These are phyloP conservation scores for Hyposmocoma kahamanoa DNA, from an alignment of 1,140 invertebrate species.

Conservation along the genomic window DNA sequence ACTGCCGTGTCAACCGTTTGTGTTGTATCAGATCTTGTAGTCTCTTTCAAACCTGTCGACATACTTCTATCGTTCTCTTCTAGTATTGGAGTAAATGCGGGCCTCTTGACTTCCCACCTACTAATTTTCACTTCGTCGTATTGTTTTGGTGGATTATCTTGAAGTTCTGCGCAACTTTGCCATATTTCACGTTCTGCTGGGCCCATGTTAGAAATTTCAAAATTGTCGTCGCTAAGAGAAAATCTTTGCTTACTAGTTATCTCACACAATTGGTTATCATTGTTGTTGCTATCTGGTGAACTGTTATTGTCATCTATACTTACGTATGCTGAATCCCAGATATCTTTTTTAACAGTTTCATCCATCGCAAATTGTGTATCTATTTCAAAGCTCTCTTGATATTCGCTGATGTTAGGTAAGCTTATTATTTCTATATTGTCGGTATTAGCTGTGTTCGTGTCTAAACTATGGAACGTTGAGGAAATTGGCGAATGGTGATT, in stretches of 20 bases:
- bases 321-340: constrained; percentile 71
- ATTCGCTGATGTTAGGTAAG: constrained; percentile 10
- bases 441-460: constrained; percentile 20
- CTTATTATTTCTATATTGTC: constrained; percentile 17
- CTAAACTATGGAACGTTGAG: constrained; percentile 28
- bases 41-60: constrained; percentile 36
- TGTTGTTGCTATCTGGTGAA: constrained; percentile 54
- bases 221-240: constrained; percentile 32
- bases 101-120: constrained; percentile 41
- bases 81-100: constrained; percentile 51
- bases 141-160: constrained; percentile 15
- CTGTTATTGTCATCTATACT: constrained; percentile 68
- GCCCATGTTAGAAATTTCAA: constrained; percentile 39
- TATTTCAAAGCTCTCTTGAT: constrained; percentile 15
- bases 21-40: constrained; percentile 14
- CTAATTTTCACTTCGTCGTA: constrained; percentile 29
- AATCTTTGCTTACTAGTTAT: constrained; percentile 38
- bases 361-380: constrained; percentile 11
- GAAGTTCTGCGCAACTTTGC: constrained; percentile 43
- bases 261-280: constrained; percentile 29
- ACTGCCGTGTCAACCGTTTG: constrained; percentile 48
- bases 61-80: constrained; percentile 57
- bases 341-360: constrained; percentile 51
- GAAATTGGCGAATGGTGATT: constrained; percentile 7
- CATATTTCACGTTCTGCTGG: constrained; percentile 61